Evolutionary conservation across 2,888 invertebrate species (phyloP).

Genomic region (Piscicola geometra): DNA sequence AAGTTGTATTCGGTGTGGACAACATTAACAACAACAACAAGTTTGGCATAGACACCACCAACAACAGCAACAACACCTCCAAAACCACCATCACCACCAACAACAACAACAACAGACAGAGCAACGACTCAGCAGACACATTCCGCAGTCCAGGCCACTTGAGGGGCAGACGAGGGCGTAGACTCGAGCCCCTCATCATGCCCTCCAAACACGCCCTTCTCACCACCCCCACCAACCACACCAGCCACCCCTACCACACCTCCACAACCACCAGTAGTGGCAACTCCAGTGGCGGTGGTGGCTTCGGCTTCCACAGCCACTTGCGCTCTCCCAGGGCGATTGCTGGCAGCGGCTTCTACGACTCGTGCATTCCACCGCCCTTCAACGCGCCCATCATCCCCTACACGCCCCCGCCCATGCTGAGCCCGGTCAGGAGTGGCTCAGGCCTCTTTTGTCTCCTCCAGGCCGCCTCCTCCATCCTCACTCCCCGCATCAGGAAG

Average conservation of each 20-base stretch:
- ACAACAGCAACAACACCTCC: background rate
- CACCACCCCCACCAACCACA: background rate
- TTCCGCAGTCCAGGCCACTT: conserved; percentile 51
- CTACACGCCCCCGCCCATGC: conserved; percentile 88
- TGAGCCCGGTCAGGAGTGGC: conserved; percentile 84
- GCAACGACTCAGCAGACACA: background rate
- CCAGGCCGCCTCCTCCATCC: conserved; percentile 40
- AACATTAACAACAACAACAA: no score
- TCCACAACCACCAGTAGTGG: background rate
- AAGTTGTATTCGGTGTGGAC: no score
- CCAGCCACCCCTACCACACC: conserved; percentile 45
- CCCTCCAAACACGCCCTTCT: conserved; percentile 47
- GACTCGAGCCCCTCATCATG: conserved; percentile 57
- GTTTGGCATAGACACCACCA: no score
- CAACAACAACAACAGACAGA: background rate
- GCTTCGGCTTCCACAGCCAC: conserved; percentile 58
- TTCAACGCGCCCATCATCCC: conserved; percentile 58
- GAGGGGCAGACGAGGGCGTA: conserved; percentile 40
- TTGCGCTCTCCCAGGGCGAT: conserved; percentile 57
- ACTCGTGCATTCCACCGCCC: conserved; percentile 25
- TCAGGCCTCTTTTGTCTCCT: conserved; percentile 71
- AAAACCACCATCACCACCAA: background rate
- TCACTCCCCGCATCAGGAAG: conserved; percentile 22
- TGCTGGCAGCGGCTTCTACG: conserved; percentile 13
- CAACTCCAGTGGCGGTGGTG: conserved; percentile 13